Percentiles rank a stretch among this genome's conserved stretches.
These are phyloP conservation scores for Nannoperca obscura DNA, from an alignment of 2,797 vertebrate genomes.

Conservation along the genomic window DNA sequence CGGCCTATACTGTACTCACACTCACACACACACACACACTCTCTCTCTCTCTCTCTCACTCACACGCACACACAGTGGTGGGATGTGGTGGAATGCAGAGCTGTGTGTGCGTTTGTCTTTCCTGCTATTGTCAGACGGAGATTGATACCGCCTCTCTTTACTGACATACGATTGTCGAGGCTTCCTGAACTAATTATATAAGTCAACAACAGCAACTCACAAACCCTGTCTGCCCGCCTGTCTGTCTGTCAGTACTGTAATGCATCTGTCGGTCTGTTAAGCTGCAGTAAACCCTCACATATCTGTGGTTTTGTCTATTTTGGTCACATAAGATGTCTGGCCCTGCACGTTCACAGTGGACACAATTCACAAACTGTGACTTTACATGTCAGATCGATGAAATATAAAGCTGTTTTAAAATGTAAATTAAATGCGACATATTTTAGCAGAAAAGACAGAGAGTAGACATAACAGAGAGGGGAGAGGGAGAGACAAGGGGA, in stretches of 20 bases:
- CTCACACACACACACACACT: conserved; percentile 24
- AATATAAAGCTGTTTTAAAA: not conserved
- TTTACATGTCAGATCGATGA: not conserved
- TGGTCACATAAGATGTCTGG: conserved; percentile 2
- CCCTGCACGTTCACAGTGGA: not conserved
- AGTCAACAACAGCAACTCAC: conserved; percentile 95
- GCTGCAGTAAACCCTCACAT: conserved; percentile 24
- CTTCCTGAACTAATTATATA: conserved; percentile 99
- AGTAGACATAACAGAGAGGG: conserved; percentile 4
- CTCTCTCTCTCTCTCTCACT: no score
- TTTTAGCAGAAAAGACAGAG: not conserved
- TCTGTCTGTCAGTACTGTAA: conserved; percentile 35
- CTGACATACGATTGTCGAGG: conserved; percentile 97
- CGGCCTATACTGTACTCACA: conserved; percentile 64
- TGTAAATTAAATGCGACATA: not conserved
- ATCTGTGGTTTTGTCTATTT: conserved; percentile 13
- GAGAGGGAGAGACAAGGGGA: conserved; percentile 35
- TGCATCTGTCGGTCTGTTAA: conserved; percentile 14
- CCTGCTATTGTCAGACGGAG: conserved; percentile 97
- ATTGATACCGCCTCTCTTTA: conserved; percentile 98
- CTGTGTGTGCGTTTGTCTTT: conserved; percentile 87
- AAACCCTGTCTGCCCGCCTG: conserved; percentile 84
- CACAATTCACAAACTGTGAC: not conserved
- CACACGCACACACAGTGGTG: conserved; percentile 18
- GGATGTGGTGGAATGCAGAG: conserved; percentile 54